Evolutionary conservation across 2,797 vertebrate genomes (phyloP).

Genomic region (Poecilia velifera): DNA sequence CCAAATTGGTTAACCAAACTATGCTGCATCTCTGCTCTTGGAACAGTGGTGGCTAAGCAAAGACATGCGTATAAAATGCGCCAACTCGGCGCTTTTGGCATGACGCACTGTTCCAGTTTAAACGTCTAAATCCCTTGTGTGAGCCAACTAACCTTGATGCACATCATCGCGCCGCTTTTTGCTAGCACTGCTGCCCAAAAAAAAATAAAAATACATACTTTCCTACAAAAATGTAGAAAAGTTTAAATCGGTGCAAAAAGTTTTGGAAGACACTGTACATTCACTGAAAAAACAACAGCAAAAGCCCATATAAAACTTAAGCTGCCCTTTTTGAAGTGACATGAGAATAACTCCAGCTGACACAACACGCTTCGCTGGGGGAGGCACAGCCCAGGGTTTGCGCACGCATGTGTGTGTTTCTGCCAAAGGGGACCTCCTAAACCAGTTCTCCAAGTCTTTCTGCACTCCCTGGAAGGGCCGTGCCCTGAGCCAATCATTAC

Average conservation of each 20-base stretch:
- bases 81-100: no score
- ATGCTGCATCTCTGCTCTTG: no score
- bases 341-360: conserved; percentile 50
- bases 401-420: conserved; percentile 14
- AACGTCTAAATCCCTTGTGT: no score
- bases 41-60: no score
- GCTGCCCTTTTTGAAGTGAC: not conserved
- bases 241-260: not conserved
- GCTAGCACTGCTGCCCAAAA: not conserved
- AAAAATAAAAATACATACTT: not conserved
- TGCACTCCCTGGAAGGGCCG: conserved; percentile 29
- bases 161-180: not conserved
- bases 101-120: no score
- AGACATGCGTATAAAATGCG: no score
- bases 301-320: not conserved
- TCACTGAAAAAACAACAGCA: not conserved
- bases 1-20: no score
- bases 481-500: conserved; percentile 40
- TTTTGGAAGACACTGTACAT: not conserved
- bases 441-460: conserved; percentile 47
- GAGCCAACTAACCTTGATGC: not conserved
- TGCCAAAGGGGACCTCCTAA: conserved; percentile 22
- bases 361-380: conserved; percentile 27
- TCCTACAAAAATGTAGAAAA: not conserved
- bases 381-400: conserved; percentile 28